Evolutionary conservation across 2,113 vertebrate species (phyloP).

Genomic region (Chascanopsetta lugubris): DNA sequence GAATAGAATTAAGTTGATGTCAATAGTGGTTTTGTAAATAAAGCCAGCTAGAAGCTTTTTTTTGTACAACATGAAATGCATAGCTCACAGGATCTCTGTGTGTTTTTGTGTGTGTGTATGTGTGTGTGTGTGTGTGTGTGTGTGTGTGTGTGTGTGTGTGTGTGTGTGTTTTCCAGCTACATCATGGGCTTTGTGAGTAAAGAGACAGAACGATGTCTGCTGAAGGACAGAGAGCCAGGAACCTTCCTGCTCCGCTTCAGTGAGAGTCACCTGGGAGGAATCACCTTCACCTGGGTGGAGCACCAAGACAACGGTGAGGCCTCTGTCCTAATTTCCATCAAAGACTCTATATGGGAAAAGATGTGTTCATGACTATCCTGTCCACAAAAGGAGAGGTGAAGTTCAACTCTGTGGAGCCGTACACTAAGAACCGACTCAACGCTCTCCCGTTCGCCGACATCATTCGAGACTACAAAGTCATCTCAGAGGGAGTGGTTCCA

Average conservation of each 20-base stretch:
- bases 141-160: no score
- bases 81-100: no score
- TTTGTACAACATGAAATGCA: no score
- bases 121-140: no score
- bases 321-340: no score
- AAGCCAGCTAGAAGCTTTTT: no score
- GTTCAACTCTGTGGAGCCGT: slow-evolving; percentile 95
- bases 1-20: no score
- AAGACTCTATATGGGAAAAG: no score
- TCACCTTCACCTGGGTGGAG: slow-evolving; percentile 98
- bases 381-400: slow-evolving; percentile 85
- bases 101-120: no score
- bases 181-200: slow-evolving; percentile 98
- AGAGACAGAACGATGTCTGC: slow-evolving; percentile 89
- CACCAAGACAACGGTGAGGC: slow-evolving; percentile 86
- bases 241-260: slow-evolving; percentile 96
- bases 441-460: slow-evolving; percentile 95
- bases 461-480: slow-evolving; percentile 95
- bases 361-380: no score
- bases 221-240: slow-evolving; percentile 91
- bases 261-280: slow-evolving; percentile 95
- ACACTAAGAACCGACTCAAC: slow-evolving; percentile 91
- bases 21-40: no score
- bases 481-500: slow-evolving; percentile 89
- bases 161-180: slow-evolving; percentile 86